These are phyloP conservation scores for Macropodus opercularis DNA, from an alignment of 2,797 vertebrate species.

Conservation along the genomic window DNA sequence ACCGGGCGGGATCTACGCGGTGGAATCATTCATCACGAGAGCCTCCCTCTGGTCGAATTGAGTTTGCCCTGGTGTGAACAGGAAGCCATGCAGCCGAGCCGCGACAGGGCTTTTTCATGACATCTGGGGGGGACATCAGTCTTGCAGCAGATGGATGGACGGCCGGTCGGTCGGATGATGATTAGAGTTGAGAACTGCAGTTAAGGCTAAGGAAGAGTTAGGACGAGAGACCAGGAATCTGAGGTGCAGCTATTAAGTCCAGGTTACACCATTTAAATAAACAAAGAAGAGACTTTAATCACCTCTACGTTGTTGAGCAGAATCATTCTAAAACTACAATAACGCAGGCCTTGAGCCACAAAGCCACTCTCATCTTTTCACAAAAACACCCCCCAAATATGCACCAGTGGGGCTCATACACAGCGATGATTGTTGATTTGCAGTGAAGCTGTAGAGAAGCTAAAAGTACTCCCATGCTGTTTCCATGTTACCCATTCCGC, in stretches of 20 bases:
- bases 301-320: slow-evolving; percentile 9
- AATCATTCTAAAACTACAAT: slow-evolving; percentile 40
- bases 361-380: slow-evolving; percentile 25
- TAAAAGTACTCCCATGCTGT: slow-evolving; percentile 43
- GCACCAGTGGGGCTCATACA: slow-evolving; percentile 6
- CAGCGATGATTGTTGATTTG: slow-evolving; percentile 9
- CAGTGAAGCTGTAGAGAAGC: slow-evolving; percentile 23
- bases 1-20: slow-evolving; percentile 61
- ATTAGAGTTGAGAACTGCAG: too few relatives aligned
- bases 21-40: slow-evolving; percentile 78
- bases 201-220: too few relatives aligned
- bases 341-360: slow-evolving; percentile 29
- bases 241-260: slow-evolving; percentile 18
- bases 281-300: slow-evolving; percentile 3
- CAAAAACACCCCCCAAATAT: too few relatives aligned
- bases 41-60: slow-evolving; percentile 79
- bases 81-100: slow-evolving; percentile 56
- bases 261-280: slow-evolving; percentile 21
- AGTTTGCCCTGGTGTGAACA: slow-evolving; percentile 71
- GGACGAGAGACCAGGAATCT: slow-evolving; percentile 11
- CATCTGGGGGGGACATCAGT: slow-evolving; percentile 61
- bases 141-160: slow-evolving; percentile 61
- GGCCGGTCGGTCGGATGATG: too few relatives aligned
- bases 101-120: slow-evolving; percentile 46
- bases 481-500: slow-evolving; percentile 52